Percentiles rank a stretch among this genome's conserved stretches.
Conservation (phyloP, 2,888 invertebrate genomes). For the Orchestes rusci region DNA sequence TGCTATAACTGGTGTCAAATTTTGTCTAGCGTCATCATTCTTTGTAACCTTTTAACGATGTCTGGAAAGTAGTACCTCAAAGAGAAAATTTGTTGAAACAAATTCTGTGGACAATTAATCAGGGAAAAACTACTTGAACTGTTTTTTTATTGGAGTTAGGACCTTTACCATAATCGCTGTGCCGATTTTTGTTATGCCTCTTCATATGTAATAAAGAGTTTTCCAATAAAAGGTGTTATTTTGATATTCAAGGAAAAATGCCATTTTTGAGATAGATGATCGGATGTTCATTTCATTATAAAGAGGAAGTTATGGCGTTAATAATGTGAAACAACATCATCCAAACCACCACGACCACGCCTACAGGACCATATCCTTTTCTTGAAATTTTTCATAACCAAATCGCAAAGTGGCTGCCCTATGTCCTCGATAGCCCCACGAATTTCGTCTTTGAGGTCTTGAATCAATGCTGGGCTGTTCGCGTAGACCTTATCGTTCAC, state of each 20-base stretch:
- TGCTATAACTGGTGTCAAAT: too few relatives aligned
- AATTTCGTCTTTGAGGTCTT: not conserved
- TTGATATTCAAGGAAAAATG: not conserved
- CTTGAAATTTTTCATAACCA: not conserved
- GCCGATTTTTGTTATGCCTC: too few relatives aligned
- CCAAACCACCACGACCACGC: not conserved
- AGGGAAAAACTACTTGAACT: too few relatives aligned
- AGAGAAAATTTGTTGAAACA: too few relatives aligned
- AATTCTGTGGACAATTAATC: too few relatives aligned
- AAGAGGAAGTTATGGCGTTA: not conserved
- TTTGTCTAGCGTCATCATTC: too few relatives aligned
- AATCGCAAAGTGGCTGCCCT: not conserved
- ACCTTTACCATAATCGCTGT: too few relatives aligned
- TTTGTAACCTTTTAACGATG: too few relatives aligned
- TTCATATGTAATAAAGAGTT: conserved; percentile 1
- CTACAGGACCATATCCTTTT: not conserved
- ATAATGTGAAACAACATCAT: not conserved
- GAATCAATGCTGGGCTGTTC: not conserved
- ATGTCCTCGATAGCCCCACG: not conserved
- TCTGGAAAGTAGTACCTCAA: too few relatives aligned
- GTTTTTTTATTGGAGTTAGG: too few relatives aligned
- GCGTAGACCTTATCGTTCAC: not conserved
- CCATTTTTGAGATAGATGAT: not conserved
- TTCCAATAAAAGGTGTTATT: not conserved
- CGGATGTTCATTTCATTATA: not conserved